These are phyloP conservation scores for Pteropus alecto DNA, from an alignment of 2,113 vertebrate species.

Conservation along the genomic window DNA sequence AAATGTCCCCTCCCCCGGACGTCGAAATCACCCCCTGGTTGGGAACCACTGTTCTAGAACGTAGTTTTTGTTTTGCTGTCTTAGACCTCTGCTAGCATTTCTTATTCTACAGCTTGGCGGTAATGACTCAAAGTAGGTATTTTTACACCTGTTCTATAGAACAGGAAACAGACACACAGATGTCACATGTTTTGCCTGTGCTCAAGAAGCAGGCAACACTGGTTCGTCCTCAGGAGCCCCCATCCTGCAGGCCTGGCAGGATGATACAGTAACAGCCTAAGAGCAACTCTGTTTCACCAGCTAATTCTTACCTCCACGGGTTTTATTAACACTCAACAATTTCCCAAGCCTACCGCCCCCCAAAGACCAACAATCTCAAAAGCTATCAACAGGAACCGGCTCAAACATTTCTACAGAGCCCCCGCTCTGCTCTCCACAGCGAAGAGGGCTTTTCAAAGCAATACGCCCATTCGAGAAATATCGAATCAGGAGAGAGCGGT, in stretches of 20 bases:
- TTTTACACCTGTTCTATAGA: slow-evolving; percentile 11
- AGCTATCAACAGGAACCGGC: background rate
- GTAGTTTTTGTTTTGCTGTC: background rate
- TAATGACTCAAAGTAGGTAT: background rate
- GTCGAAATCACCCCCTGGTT: background rate
- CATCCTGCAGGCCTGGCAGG: background rate
- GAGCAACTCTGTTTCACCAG: background rate
- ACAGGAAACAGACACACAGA: slow-evolving; percentile 43
- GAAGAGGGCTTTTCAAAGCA: background rate
- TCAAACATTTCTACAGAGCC: background rate
- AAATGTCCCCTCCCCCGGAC: background rate
- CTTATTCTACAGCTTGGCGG: background rate
- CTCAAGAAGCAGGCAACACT: background rate
- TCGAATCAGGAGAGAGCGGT: background rate
- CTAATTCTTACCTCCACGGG: background rate
- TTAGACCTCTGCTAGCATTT: background rate
- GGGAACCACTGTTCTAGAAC: background rate
- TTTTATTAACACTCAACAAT: background rate
- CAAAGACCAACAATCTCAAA: background rate
- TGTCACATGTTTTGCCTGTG: background rate
- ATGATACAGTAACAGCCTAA: background rate
- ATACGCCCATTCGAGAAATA: background rate
- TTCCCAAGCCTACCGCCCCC: accelerated
- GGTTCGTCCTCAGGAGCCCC: background rate
- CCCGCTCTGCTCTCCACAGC: background rate